A percentile compares a stretch with the other conserved stretches of the same genome.
Evolutionary conservation across 35 echinoderm and acorn worm species (phyloP).

Genomic region (Acanthaster planci): DNA sequence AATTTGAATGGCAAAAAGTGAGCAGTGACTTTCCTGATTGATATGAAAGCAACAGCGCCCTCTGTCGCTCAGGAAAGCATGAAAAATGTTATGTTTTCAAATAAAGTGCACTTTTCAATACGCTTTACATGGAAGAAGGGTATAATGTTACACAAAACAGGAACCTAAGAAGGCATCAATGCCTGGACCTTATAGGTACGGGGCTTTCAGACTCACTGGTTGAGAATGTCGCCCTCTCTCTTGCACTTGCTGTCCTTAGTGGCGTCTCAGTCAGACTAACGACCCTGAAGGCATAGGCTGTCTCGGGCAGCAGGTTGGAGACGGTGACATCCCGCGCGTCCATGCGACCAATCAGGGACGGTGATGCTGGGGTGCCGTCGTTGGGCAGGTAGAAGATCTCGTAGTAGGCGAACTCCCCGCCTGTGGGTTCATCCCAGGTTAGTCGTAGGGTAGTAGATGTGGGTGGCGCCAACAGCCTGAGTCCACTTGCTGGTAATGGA

Average conservation of each 20-base stretch:
- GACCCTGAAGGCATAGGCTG: not conserved
- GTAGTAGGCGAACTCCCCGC: not conserved
- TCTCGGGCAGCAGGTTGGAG: not conserved
- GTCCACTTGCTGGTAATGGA: constrained; percentile 11
- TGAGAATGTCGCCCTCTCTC: not conserved
- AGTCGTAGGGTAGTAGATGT: constrained; percentile 5
- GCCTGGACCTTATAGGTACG: too few species aligned
- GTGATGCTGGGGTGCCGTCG: not conserved
- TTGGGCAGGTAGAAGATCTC: not conserved
- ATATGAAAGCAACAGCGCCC: too few species aligned
- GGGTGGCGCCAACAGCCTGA: not conserved
- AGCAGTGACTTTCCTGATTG: too few species aligned
- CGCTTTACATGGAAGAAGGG: too few species aligned
- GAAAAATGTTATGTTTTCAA: too few species aligned
- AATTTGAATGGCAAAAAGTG: too few species aligned
- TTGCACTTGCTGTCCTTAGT: not conserved
- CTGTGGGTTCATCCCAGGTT: constrained; percentile 21
- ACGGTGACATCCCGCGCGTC: not conserved
- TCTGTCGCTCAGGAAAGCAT: too few species aligned
- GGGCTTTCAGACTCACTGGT: not conserved
- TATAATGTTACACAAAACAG: too few species aligned
- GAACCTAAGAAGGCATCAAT: too few species aligned
- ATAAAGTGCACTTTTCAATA: too few species aligned
- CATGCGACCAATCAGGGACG: not conserved
- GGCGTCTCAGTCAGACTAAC: not conserved